Evolutionary conservation across 2,113 vertebrate genomes (phyloP).

Genomic region (Forbesichthys agassizii): DNA sequence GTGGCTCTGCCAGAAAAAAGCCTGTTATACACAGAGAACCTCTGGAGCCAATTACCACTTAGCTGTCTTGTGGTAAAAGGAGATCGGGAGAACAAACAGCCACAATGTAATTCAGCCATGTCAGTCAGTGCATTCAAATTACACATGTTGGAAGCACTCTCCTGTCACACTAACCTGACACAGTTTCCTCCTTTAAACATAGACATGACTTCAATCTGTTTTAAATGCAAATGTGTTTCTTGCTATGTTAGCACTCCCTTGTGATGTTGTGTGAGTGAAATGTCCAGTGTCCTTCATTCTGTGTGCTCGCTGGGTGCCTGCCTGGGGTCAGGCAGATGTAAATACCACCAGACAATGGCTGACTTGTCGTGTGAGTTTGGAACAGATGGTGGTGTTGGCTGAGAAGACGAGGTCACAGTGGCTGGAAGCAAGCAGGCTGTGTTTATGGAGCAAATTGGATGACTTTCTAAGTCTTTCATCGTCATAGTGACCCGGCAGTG

Average conservation of each 20-base stretch:
- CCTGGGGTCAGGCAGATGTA: constrained; percentile 33
- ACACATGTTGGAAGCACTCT: not conserved
- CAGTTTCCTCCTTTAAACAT: too few relatives aligned
- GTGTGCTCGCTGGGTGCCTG: not conserved
- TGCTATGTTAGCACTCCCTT: too few relatives aligned
- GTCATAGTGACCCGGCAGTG: not conserved
- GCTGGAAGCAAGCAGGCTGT: constrained; percentile 11
- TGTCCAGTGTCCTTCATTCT: too few relatives aligned
- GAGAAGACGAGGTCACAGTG: constrained; percentile 35
- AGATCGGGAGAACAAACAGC: not conserved
- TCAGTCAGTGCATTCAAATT: not conserved
- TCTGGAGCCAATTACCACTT: not conserved
- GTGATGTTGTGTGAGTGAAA: too few relatives aligned
- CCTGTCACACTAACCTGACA: too few relatives aligned
- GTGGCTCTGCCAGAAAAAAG: not conserved
- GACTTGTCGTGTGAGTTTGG: constrained; percentile 47
- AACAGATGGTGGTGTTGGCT: constrained; percentile 28
- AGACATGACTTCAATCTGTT: too few relatives aligned
- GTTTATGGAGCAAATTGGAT: constrained; percentile 27
- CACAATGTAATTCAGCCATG: not conserved
- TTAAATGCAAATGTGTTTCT: too few relatives aligned
- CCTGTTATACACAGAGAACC: not conserved
- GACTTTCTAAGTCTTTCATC: constrained; percentile 22
- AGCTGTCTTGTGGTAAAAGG: not conserved
- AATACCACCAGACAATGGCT: constrained; percentile 50